Percentiles rank a stretch among this genome's conserved stretches.
Evolutionary conservation across 2,113 vertebrate species (phyloP).

Genomic region (Uropsilus gracilis): DNA sequence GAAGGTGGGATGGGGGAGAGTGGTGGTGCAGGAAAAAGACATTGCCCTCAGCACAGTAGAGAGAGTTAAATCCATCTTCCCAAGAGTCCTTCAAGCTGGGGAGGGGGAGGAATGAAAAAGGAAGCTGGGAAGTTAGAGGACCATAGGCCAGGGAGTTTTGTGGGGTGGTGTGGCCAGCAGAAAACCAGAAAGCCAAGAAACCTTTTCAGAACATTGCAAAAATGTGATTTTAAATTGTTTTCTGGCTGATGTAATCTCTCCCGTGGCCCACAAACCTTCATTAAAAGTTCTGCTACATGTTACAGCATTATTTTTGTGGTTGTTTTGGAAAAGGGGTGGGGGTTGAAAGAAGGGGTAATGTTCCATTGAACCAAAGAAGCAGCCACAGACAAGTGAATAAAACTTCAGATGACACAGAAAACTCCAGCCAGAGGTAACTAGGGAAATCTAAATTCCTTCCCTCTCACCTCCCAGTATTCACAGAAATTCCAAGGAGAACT

Average conservation of each 20-base stretch:
- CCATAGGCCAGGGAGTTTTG: not conserved
- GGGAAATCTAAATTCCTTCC: not conserved
- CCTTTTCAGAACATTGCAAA: constrained; percentile 69
- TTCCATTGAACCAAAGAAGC: constrained; percentile 28
- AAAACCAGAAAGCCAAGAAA: constrained; percentile 62
- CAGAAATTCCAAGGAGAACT: constrained; percentile 61
- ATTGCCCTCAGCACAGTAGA: too few species aligned
- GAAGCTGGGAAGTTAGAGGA: not conserved
- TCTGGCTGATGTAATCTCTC: constrained; percentile 70
- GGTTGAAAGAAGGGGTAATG: not conserved
- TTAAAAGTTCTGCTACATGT: constrained; percentile 62
- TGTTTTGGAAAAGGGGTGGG: constrained; percentile 48
- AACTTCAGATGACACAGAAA: constrained; percentile 44
- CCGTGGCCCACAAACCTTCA: constrained; percentile 73
- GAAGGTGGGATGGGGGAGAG: not conserved
- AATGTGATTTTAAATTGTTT: constrained; percentile 74
- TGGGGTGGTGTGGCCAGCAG: not conserved
- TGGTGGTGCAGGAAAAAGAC: not conserved
- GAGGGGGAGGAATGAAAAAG: not conserved
- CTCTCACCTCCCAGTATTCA: not conserved
- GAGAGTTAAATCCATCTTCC: constrained; percentile 14
- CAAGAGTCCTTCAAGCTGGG: not conserved
- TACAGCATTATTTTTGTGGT: constrained; percentile 62
- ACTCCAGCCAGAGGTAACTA: constrained; percentile 24
- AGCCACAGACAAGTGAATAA: not conserved